Percentiles rank a stretch among this genome's conserved stretches.
Evolutionary conservation across 2,113 vertebrate genomes (phyloP).

Genomic region (Lutjanus erythropterus): DNA sequence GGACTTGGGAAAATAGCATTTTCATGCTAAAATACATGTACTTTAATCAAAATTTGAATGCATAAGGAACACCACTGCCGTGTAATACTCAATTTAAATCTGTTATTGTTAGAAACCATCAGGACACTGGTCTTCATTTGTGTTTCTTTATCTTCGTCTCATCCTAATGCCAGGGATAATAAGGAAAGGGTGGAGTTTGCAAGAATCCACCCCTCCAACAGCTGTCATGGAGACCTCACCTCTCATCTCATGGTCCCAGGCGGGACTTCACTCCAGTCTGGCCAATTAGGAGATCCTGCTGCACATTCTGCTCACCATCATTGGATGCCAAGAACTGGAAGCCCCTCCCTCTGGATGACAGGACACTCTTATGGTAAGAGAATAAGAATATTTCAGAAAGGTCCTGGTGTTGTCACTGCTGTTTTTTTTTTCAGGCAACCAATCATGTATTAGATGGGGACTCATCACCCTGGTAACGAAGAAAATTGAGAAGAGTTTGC

Average conservation of each 20-base stretch:
- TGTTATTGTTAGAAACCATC: neutral
- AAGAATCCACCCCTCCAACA: slow-evolving; percentile 91
- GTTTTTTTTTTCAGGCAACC: no score
- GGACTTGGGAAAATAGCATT: no score
- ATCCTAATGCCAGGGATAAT: slow-evolving; percentile 87
- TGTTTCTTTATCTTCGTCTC: slow-evolving; percentile 23
- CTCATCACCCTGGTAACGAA: no score
- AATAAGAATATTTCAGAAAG: no score
- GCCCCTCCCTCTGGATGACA: slow-evolving; percentile 97
- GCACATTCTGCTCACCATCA: slow-evolving; percentile 92
- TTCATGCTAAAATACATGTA: no score
- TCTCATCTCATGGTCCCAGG: slow-evolving; percentile 93
- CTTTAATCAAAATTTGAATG: no score
- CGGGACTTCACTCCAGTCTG: slow-evolving; percentile 89
- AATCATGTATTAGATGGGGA: no score
- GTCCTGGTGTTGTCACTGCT: no score
- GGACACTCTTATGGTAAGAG: slow-evolving; percentile 92
- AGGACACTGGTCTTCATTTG: neutral
- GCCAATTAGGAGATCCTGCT: slow-evolving; percentile 91
- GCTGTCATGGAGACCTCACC: slow-evolving; percentile 93
- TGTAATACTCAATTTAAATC: neutral
- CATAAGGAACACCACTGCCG: neutral
- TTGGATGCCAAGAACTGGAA: slow-evolving; percentile 96
- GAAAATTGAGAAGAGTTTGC: no score
- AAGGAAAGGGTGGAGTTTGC: slow-evolving; percentile 95